Evolutionary conservation across 2,113 vertebrate genomes (phyloP).

Genomic region (Notarius lentiginosus): DNA sequence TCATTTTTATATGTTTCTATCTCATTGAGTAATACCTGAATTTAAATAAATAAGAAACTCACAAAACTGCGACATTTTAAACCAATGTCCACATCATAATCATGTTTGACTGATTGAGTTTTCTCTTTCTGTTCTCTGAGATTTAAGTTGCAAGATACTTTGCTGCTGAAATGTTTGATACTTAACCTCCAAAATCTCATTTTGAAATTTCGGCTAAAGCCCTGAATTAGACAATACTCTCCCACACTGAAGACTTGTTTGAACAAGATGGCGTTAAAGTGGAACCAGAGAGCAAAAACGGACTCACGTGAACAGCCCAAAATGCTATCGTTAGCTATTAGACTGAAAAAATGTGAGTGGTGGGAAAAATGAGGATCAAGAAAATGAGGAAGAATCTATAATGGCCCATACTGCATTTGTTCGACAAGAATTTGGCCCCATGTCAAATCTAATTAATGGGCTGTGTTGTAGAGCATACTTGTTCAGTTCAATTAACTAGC

Average conservation of each 20-base stretch:
- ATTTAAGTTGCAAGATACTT: neutral
- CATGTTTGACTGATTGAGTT: neutral
- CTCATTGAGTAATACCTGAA: neutral
- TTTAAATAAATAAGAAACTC: neutral
- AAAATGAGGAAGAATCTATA: neutral
- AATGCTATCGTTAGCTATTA: neutral
- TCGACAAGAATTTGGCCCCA: neutral
- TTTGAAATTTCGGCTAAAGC: neutral
- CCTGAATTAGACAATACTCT: neutral
- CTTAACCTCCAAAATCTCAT: neutral
- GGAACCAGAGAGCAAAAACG: neutral
- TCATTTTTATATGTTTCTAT: neutral
- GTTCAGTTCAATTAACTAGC: neutral
- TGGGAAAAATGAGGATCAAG: neutral
- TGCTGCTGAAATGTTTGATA: neutral
- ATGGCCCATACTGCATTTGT: neutral
- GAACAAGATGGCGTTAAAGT: neutral
- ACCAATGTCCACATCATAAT: neutral
- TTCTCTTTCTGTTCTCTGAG: neutral
- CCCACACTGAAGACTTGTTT: neutral
- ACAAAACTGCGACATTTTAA: neutral
- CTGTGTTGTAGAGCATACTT: neutral
- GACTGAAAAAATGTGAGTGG: neutral
- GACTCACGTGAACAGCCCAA: neutral
- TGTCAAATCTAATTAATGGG: neutral